Conservation (phyloP, 2,888 invertebrate genomes). For the Polydrusus tereticollis region DNA sequence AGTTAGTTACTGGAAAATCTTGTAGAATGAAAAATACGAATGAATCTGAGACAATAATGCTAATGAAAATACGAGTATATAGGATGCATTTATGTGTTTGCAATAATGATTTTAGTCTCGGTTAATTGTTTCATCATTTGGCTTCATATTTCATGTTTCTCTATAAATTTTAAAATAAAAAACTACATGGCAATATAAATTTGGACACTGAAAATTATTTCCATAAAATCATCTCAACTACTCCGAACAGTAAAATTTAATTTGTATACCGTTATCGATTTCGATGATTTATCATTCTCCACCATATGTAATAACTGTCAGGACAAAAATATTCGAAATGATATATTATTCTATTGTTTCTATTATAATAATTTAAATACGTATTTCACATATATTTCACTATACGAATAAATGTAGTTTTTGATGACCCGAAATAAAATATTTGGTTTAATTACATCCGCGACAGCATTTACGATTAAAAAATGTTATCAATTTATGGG, state of each 20-base stretch:
- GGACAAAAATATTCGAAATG: slow-evolving; percentile 37
- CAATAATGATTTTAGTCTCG: too few relatives aligned
- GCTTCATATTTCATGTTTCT: too few relatives aligned
- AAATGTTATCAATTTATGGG: too few relatives aligned
- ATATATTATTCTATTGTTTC: slow-evolving; percentile 46
- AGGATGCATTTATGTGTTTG: too few relatives aligned
- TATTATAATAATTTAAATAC: slow-evolving; percentile 37
- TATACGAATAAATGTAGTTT: slow-evolving; percentile 25
- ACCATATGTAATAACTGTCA: slow-evolving; percentile 41
- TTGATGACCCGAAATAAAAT: slow-evolving; percentile 6
- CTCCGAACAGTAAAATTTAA: slow-evolving; percentile 32
- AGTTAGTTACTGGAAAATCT: too few relatives aligned
- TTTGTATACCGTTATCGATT: slow-evolving; percentile 44
- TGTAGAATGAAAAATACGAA: too few relatives aligned
- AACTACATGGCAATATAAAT: too few relatives aligned
- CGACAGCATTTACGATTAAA: too few relatives aligned
- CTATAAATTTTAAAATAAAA: too few relatives aligned
- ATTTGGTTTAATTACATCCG: neutral
- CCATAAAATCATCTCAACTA: slow-evolving; percentile 25
- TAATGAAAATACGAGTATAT: too few relatives aligned
- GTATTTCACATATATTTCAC: slow-evolving; percentile 30
- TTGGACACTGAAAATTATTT: neutral
- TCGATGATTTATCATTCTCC: slow-evolving; percentile 41
- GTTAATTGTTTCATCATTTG: too few relatives aligned
- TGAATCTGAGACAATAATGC: too few relatives aligned